These are phyloP conservation scores for Agrypnia vestita DNA, from an alignment of 1,140 invertebrate genomes.

Conservation along the genomic window DNA sequence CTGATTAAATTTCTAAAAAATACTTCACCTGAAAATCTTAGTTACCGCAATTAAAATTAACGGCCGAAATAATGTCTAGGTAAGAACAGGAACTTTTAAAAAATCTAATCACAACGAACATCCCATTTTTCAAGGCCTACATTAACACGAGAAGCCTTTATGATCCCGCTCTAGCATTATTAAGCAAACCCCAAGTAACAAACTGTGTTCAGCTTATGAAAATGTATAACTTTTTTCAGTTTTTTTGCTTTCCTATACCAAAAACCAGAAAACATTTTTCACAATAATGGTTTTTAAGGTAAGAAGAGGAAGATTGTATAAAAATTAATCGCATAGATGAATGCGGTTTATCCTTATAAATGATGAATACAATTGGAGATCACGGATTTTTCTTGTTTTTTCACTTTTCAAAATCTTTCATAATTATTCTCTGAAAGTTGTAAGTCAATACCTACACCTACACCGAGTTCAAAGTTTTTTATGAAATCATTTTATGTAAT, in stretches of 20 bases:
- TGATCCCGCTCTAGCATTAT: slow-evolving; percentile 20
- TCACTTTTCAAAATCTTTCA: too few relatives aligned
- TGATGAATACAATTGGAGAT: too few relatives aligned
- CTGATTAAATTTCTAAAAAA: slow-evolving; percentile 27
- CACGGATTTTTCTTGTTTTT: too few relatives aligned
- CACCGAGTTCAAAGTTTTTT: too few relatives aligned
- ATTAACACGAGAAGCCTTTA: slow-evolving; percentile 30
- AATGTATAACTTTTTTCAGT: slow-evolving; percentile 27
- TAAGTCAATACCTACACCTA: too few relatives aligned
- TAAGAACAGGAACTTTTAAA: slow-evolving; percentile 1
- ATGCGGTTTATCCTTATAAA: too few relatives aligned
- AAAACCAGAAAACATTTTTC: too few relatives aligned
- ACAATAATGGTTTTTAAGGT: too few relatives aligned
- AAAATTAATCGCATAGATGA: too few relatives aligned
- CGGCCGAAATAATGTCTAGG: not conserved
- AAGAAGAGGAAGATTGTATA: too few relatives aligned
- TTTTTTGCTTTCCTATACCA: slow-evolving; percentile 8
- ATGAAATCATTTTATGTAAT: too few relatives aligned
- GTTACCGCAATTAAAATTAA: slow-evolving; percentile 16
- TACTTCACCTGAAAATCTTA: slow-evolving; percentile 26
- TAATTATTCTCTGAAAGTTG: too few relatives aligned
- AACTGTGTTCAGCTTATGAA: slow-evolving; percentile 34
- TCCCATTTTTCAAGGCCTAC: slow-evolving; percentile 22
- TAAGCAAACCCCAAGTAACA: slow-evolving; percentile 19
- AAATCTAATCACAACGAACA: slow-evolving; percentile 17